These are phyloP conservation scores for Neotoxoptera formosana DNA, from an alignment of 1,140 invertebrate species.

Conservation along the genomic window DNA sequence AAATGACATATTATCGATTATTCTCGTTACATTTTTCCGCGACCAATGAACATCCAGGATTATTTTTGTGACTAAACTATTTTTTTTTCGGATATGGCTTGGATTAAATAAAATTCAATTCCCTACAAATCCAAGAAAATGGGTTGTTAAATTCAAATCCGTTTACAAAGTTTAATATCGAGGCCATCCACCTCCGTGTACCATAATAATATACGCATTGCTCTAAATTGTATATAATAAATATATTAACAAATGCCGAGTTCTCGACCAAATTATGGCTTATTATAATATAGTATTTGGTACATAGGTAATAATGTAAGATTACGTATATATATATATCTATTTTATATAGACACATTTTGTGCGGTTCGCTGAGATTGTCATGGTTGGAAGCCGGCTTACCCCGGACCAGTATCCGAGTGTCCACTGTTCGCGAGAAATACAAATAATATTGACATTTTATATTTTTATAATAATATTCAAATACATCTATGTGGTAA, in stretches of 20 bases:
- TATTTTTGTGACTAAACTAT: not conserved
- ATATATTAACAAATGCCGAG: not conserved
- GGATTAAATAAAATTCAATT: constrained; percentile 14
- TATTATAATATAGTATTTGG: not conserved
- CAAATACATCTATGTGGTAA: not conserved
- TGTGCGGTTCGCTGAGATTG: not conserved
- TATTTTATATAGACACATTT: not conserved
- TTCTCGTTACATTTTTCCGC: not conserved
- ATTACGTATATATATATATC: too few species aligned
- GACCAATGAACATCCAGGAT: not conserved
- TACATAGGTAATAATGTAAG: not conserved
- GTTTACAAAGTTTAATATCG: not conserved
- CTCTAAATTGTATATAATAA: not conserved
- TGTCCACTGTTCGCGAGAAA: not conserved
- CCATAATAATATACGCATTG: not conserved
- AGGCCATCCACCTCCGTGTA: not conserved
- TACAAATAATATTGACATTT: not conserved
- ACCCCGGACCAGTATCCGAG: not conserved
- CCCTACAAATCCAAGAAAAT: not conserved
- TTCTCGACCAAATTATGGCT: not conserved
- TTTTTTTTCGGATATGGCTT: not conserved
- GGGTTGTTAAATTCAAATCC: constrained; percentile 2
- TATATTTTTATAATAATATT: not conserved
- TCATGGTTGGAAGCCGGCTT: not conserved
- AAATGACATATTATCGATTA: constrained; percentile 10